Evolutionary conservation across 2,888 invertebrate genomes (phyloP).

Genomic region (Orthosia gracilis): DNA sequence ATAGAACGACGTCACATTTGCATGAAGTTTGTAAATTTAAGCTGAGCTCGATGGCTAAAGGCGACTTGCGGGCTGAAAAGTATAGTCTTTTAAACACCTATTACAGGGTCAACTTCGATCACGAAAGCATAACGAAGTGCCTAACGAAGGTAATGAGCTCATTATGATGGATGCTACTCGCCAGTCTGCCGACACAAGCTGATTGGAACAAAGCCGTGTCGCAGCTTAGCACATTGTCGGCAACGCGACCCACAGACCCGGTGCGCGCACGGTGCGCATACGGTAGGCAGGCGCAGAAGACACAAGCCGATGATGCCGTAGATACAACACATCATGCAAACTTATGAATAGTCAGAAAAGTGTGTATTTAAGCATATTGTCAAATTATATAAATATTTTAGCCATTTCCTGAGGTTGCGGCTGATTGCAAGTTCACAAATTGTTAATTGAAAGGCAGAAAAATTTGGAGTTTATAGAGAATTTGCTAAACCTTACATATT

Average conservation of each 20-base stretch:
- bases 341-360: too few relatives aligned
- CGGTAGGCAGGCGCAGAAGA: not conserved
- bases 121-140: not conserved
- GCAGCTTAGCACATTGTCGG: conserved; percentile 4
- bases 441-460: too few relatives aligned
- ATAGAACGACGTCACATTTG: not conserved
- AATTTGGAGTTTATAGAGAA: too few relatives aligned
- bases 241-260: not conserved
- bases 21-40: too few relatives aligned
- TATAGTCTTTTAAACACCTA: not conserved
- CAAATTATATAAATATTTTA: too few relatives aligned
- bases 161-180: not conserved
- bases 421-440: too few relatives aligned
- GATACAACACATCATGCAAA: too few relatives aligned
- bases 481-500: too few relatives aligned
- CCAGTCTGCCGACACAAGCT: not conserved
- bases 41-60: too few relatives aligned
- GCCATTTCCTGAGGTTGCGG: too few relatives aligned
- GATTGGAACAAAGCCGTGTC: conserved; percentile 6
- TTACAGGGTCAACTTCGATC: not conserved
- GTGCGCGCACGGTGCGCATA: not conserved
- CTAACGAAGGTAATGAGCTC: conserved; percentile 9
- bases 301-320: too few relatives aligned
- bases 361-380: too few relatives aligned
- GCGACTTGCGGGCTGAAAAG: not conserved